Percentiles rank a stretch among this genome's conserved stretches.
Evolutionary conservation across 2,888 invertebrate genomes (phyloP).

Genomic region (Zele albiditarsus): DNA sequence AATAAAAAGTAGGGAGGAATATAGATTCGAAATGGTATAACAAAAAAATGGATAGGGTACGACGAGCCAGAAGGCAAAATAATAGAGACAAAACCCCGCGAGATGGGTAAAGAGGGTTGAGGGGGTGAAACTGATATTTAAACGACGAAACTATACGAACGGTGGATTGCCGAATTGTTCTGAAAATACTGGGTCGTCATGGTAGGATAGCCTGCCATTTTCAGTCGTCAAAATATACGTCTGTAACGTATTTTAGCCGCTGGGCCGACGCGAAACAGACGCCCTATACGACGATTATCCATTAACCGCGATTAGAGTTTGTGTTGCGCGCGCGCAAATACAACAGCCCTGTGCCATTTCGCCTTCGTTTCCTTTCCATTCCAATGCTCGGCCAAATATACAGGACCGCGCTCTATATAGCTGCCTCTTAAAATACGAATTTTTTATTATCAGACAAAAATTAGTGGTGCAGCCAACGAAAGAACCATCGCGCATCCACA

Average conservation of each 20-base stretch:
- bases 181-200: slow-evolving; percentile 46
- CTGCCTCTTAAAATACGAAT: slow-evolving; percentile 49
- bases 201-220: slow-evolving; percentile 62
- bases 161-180: slow-evolving; percentile 36
- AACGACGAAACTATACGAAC: slow-evolving; percentile 33
- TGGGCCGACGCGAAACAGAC: slow-evolving; percentile 49
- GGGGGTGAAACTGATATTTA: slow-evolving; percentile 31
- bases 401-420: slow-evolving; percentile 3
- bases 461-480: slow-evolving; percentile 7
- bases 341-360: slow-evolving; percentile 34
- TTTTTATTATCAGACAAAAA: slow-evolving; percentile 49
- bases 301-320: slow-evolving; percentile 63
- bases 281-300: slow-evolving; percentile 60
- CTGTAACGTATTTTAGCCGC: slow-evolving; percentile 57
- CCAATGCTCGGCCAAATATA: slow-evolving; percentile 29
- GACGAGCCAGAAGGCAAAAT: slow-evolving; percentile 28
- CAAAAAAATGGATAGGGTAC: slow-evolving; percentile 7
- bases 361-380: slow-evolving; percentile 31
- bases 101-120: background rate
- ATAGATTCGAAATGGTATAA: slow-evolving; percentile 20
- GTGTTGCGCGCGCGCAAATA: slow-evolving; percentile 24
- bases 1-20: slow-evolving; percentile 18
- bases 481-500: background rate
- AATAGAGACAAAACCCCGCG: slow-evolving; percentile 25
- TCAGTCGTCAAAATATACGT: slow-evolving; percentile 72